phyloP scores from a whole-genome alignment of 2,888 invertebrate genomes.

The Agrochola lota region DNA sequence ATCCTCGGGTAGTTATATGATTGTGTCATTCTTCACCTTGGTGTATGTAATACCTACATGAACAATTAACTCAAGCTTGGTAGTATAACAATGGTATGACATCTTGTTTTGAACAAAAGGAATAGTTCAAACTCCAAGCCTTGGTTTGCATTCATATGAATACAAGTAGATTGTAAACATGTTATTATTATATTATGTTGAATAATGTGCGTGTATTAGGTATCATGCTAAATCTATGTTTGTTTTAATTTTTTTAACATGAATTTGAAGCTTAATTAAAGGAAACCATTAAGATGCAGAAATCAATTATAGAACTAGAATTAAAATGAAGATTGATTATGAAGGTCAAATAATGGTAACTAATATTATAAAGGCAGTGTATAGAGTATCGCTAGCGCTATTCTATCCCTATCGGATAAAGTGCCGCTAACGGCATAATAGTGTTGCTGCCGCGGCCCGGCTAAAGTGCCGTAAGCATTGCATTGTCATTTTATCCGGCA shows the following conservation, averaged over 20 bases:
- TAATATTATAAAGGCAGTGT: no score
- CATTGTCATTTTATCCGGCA: no score
- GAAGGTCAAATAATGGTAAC: no score
- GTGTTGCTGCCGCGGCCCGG: no score
- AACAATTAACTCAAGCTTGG: slow-evolving; percentile 24
- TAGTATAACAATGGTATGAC: slow-evolving; percentile 46
- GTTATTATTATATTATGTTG: slow-evolving; percentile 23
- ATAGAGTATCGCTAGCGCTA: no score
- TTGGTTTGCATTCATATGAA: slow-evolving; percentile 41
- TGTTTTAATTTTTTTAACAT: not conserved
- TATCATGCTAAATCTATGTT: not conserved
- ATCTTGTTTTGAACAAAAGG: slow-evolving; percentile 60
- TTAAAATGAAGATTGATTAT: not conserved
- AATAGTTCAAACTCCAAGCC: slow-evolving; percentile 55
- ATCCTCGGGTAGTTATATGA: not conserved
- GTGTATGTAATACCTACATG: slow-evolving; percentile 10
- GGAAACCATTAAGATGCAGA: not conserved
- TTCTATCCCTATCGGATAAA: no score
- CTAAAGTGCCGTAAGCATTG: no score
- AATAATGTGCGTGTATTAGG: not conserved
- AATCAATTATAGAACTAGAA: not conserved
- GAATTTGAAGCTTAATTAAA: not conserved
- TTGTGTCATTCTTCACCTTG: slow-evolving; percentile 38
- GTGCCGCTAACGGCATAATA: no score
- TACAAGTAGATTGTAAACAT: slow-evolving; percentile 29